Percentiles rank a stretch among this genome's conserved stretches.
Evolutionary conservation across 2,888 invertebrate genomes (phyloP).

Genomic region (Drosophila longiperda): DNA sequence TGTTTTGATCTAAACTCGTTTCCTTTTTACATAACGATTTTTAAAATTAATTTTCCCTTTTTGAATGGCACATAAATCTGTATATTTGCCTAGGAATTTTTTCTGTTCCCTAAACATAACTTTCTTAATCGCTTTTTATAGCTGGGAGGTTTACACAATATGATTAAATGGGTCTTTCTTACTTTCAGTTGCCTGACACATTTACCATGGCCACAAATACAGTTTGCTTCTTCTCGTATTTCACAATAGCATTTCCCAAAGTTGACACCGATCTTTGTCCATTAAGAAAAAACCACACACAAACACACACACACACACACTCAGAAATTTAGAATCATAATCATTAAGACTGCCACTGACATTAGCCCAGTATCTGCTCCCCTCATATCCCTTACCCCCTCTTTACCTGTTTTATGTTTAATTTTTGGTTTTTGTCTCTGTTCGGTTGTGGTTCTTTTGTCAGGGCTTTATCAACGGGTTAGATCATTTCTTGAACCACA

Average conservation of each 20-base stretch:
- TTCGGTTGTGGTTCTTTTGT: conserved; percentile 35
- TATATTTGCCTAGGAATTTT: background rate
- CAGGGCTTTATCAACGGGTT: conserved; percentile 37
- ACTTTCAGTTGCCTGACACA: conserved; percentile 45
- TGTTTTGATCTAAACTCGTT: too few species aligned
- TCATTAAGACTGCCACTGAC: conserved; percentile 68
- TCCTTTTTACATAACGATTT: too few species aligned
- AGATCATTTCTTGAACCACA: conserved; percentile 61
- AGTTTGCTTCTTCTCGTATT: conserved; percentile 39
- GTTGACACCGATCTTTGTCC: conserved; percentile 54
- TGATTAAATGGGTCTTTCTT: conserved; percentile 21
- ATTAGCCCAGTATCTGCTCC: conserved; percentile 66
- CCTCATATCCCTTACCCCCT: background rate
- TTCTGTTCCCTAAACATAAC: conserved; percentile 1
- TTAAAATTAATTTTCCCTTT: background rate
- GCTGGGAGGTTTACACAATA: background rate
- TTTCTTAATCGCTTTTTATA: conserved; percentile 14
- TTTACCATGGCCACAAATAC: conserved; percentile 38
- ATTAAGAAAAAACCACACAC: conserved; percentile 28
- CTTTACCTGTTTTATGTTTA: conserved; percentile 4
- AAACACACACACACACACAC: conserved; percentile 22
- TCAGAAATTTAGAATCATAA: conserved; percentile 61
- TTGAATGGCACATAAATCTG: background rate
- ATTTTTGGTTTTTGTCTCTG: conserved; percentile 11
- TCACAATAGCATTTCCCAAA: conserved; percentile 41